phyloP scores from a whole-genome alignment of 1,140 invertebrate species.

The Caenorhabditis inopinata region DNA sequence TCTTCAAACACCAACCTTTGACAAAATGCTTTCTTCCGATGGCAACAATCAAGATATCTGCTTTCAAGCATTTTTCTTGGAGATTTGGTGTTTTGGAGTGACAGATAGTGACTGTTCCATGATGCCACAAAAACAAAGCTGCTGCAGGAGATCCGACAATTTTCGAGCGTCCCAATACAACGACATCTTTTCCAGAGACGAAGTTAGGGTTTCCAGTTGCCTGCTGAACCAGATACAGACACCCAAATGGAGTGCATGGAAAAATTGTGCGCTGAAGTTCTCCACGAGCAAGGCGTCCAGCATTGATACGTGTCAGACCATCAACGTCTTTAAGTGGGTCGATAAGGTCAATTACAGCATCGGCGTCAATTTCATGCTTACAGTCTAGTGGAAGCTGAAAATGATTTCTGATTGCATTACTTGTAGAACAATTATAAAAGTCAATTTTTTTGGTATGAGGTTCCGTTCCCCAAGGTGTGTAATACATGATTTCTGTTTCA shows the following conservation, averaged over 20 bases:
- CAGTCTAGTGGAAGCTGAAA: constrained; percentile 62
- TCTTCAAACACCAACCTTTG: constrained; percentile 70
- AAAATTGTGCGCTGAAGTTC: constrained; percentile 60
- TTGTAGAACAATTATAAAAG: too few species aligned
- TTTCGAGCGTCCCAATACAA: constrained; percentile 92
- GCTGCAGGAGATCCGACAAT: constrained; percentile 93
- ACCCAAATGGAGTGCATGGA: constrained; percentile 64
- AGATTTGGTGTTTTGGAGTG: constrained; percentile 80
- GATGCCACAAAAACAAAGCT: constrained; percentile 90
- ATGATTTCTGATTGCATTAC: too few species aligned
- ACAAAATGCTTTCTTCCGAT: constrained; percentile 89
- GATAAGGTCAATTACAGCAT: constrained; percentile 58
- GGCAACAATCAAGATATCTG: constrained; percentile 93
- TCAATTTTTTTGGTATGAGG: too few species aligned
- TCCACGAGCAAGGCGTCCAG: constrained; percentile 60
- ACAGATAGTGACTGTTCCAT: constrained; percentile 76
- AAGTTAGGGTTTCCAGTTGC: constrained; percentile 62
- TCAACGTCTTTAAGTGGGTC: constrained; percentile 62
- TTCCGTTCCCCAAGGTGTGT: too few species aligned
- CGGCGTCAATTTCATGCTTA: constrained; percentile 55
- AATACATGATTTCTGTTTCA: too few species aligned
- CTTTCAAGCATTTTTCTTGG: constrained; percentile 68
- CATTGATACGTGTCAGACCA: constrained; percentile 63
- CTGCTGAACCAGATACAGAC: constrained; percentile 62
- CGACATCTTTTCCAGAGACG: constrained; percentile 82